Percentiles rank a stretch among this genome's conserved stretches.
Evolutionary conservation across 1,140 invertebrate genomes (phyloP).

Genomic region (Artemia franciscana): DNA sequence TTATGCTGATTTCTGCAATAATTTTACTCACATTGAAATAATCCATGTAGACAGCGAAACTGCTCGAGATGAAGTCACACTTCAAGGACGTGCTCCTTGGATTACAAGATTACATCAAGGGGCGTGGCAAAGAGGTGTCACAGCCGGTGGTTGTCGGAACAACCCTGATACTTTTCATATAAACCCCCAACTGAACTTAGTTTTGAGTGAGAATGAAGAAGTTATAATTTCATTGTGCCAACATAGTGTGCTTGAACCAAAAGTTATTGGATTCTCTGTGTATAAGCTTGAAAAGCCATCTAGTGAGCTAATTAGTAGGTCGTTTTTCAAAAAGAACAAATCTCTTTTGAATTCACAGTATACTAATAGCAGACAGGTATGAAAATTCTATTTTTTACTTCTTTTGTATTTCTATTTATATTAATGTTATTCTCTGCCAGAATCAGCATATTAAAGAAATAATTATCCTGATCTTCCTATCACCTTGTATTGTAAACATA

Average conservation of each 20-base stretch:
- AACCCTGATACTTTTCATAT: constrained; percentile 82
- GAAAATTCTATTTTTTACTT: constrained; percentile 21
- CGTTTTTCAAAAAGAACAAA: constrained; percentile 69
- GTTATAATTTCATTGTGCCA: constrained; percentile 68
- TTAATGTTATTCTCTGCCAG: too few species aligned
- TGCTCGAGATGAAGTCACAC: constrained; percentile 50
- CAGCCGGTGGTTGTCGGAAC: constrained; percentile 72
- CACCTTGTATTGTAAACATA: too few species aligned
- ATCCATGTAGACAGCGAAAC: constrained; percentile 70
- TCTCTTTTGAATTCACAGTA: constrained; percentile 72
- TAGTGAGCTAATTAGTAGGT: constrained; percentile 36
- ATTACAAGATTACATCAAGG: constrained; percentile 11
- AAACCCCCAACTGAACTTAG: constrained; percentile 64
- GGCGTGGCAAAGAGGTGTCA: constrained; percentile 62
- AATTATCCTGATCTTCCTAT: too few species aligned
- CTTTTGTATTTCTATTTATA: too few species aligned
- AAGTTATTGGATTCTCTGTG: constrained; percentile 75
- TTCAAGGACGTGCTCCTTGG: constrained; percentile 27
- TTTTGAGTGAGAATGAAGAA: constrained; percentile 56
- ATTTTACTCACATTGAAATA: constrained; percentile 59
- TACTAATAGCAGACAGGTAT: constrained; percentile 70
- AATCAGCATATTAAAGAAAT: too few species aligned
- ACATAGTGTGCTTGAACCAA: constrained; percentile 71
- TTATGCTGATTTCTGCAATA: constrained; percentile 55
- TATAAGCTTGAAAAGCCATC: constrained; percentile 49